phyloP scores from a whole-genome alignment of 2,888 invertebrate species.

The Stenurella melanura region DNA sequence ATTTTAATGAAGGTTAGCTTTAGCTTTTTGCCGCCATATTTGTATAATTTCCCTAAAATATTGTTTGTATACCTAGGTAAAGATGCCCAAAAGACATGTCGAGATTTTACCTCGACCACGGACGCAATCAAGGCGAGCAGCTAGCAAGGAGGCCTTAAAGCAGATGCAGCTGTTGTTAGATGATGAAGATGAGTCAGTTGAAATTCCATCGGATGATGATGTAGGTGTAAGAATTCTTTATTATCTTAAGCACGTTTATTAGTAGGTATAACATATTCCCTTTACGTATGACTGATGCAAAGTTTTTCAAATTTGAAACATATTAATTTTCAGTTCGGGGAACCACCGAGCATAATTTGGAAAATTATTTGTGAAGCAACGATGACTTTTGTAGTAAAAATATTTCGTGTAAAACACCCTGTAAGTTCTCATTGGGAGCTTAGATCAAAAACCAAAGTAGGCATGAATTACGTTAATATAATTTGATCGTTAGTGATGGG shows the following conservation, averaged over 20 bases:
- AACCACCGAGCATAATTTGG: no score
- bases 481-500: no score
- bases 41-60: constrained; percentile 14
- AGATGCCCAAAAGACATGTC: constrained; percentile 63
- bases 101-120: constrained; percentile 55
- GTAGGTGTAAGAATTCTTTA: constrained; percentile 48
- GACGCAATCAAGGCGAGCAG: constrained; percentile 66
- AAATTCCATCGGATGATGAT: constrained; percentile 72
- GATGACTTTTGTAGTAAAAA: neutral
- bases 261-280: constrained; percentile 38
- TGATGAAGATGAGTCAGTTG: constrained; percentile 72
- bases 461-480: no score
- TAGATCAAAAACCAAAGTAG: neutral
- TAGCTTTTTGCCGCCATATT: constrained; percentile 46
- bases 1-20: constrained; percentile 12
- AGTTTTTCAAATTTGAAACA: no score
- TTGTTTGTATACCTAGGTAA: constrained; percentile 49
- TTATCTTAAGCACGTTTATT: constrained; percentile 31
- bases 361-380: no score
- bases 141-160: constrained; percentile 71
- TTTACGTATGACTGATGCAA: neutral
- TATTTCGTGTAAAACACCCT: neutral
- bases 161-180: constrained; percentile 69
- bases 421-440: neutral
- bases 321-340: no score